phyloP scores from a whole-genome alignment of 2,113 vertebrate species.

The Indicator indicator region DNA sequence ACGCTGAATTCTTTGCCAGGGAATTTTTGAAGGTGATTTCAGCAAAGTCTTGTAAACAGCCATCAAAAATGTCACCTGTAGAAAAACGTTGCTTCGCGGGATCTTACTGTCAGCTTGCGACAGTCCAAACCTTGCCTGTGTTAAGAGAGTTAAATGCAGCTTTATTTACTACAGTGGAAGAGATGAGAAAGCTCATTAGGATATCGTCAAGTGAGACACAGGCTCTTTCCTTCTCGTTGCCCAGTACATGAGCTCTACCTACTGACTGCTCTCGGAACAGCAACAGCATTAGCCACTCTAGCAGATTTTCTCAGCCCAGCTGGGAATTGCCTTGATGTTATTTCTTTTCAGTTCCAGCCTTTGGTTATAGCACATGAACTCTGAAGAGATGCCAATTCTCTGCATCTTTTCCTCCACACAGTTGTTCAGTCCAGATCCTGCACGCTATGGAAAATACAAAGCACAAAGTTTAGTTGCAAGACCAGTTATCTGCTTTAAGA shows the following conservation, averaged over 20 bases:
- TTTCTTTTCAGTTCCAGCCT: background rate
- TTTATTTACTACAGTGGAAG: background rate
- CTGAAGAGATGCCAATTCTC: background rate
- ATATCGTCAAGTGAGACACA: background rate
- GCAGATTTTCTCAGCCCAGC: background rate
- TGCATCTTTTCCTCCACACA: background rate
- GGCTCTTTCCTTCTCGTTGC: background rate
- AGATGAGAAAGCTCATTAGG: background rate
- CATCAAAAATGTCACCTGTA: background rate
- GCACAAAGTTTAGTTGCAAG: background rate
- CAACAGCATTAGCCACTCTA: fast-evolving
- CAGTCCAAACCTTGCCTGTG: background rate
- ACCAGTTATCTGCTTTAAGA: background rate
- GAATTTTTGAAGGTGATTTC: background rate
- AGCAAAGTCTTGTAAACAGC: background rate
- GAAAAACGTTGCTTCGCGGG: background rate
- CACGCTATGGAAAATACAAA: background rate
- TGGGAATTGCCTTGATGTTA: background rate
- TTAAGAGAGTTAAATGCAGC: background rate
- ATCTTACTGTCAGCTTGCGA: background rate
- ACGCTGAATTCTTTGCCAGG: background rate
- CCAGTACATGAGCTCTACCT: slow-evolving; percentile 55
- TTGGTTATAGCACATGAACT: background rate
- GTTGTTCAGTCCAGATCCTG: background rate
- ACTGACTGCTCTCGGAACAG: slow-evolving; percentile 19